Percentiles rank a stretch among this genome's conserved stretches.
These are phyloP conservation scores for Tyto alba DNA, from an alignment of 2,113 vertebrate genomes.

Conservation along the genomic window DNA sequence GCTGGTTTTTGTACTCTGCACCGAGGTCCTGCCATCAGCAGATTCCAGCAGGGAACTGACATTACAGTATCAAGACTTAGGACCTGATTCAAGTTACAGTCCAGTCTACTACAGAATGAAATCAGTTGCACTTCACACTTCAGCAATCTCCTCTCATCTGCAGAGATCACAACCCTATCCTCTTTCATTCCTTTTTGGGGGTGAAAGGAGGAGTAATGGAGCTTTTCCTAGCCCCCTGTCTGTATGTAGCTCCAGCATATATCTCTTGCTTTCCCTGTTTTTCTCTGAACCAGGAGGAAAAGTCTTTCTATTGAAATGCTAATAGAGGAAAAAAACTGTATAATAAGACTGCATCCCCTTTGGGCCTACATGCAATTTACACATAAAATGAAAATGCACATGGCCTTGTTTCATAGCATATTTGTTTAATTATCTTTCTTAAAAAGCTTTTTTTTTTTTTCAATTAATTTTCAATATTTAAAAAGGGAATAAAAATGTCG, in stretches of 20 bases:
- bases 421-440: slow-evolving; percentile 79
- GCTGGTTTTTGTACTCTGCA: slow-evolving; percentile 3
- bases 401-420: slow-evolving; percentile 71
- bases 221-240: neutral
- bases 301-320: slow-evolving; percentile 70
- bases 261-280: slow-evolving; percentile 31
- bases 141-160: slow-evolving; percentile 19
- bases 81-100: slow-evolving; percentile 47
- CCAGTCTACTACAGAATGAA: slow-evolving; percentile 36
- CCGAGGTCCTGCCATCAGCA: slow-evolving; percentile 33
- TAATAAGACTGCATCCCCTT: slow-evolving; percentile 71
- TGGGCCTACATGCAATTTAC: slow-evolving; percentile 76
- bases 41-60: slow-evolving; percentile 53
- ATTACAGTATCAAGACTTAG: slow-evolving; percentile 25
- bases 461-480: slow-evolving; percentile 81
- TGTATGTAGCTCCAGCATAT: neutral
- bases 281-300: slow-evolving; percentile 55
- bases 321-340: slow-evolving; percentile 63
- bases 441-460: slow-evolving; percentile 71
- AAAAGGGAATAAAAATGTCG: slow-evolving; percentile 69
- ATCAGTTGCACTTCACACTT: slow-evolving; percentile 33
- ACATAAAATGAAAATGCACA: slow-evolving; percentile 78
- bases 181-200: neutral
- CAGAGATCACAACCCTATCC: slow-evolving; percentile 7
- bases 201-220: neutral